A percentile compares a stretch with the other conserved stretches of the same genome.
Conservation (phyloP, 2,888 invertebrate species). For the Argyresthia albistria region DNA sequence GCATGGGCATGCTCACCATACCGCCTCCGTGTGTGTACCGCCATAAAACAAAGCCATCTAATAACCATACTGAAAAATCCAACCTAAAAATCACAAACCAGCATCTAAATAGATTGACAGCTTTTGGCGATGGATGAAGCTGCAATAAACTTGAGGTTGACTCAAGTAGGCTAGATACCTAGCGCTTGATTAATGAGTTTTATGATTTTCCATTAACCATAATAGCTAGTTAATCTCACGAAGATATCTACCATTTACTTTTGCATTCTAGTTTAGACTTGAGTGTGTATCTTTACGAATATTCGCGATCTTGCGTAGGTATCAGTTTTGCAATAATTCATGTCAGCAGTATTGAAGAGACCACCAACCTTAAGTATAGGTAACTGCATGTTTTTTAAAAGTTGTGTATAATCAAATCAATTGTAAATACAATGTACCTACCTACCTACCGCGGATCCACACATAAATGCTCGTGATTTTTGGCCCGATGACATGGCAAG, state of each 20-base stretch:
- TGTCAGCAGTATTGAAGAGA: too few species aligned
- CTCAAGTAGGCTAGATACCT: background rate
- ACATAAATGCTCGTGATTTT: too few species aligned
- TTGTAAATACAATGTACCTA: too few species aligned
- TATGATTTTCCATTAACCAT: conserved; percentile 1
- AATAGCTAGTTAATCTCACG: background rate
- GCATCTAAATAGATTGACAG: background rate
- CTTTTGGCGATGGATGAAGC: background rate
- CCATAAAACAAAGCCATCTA: conserved; percentile 7
- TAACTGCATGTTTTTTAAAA: too few species aligned
- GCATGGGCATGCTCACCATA: background rate
- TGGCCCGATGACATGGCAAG: too few species aligned
- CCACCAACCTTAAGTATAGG: too few species aligned
- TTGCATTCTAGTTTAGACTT: too few species aligned
- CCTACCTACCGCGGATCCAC: too few species aligned
- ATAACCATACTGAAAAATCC: background rate
- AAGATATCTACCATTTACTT: background rate
- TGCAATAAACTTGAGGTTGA: background rate
- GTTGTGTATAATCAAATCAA: too few species aligned
- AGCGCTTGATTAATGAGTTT: conserved; percentile 2
- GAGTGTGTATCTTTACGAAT: too few species aligned
- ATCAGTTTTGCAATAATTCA: too few species aligned
- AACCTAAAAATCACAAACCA: background rate
- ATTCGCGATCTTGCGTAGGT: too few species aligned
- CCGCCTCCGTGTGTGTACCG: conserved; percentile 3